Base-by-base conservation (phyloP, 2,888 invertebrate genomes). In the Cosmopolites sordidus region DNA sequence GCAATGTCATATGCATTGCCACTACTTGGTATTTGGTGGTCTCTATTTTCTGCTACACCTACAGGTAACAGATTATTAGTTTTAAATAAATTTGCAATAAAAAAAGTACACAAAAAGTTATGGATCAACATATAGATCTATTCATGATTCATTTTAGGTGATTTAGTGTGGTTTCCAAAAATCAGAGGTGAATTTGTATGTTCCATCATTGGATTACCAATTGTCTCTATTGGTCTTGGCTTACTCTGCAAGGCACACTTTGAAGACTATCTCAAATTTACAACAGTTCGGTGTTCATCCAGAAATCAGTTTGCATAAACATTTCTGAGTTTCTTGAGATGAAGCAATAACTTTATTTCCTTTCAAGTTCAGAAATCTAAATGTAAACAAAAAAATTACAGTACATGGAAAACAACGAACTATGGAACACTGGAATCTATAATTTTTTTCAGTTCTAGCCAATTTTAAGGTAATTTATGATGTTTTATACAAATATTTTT, bases 151-250 rank as follows among this genome's bases (percentile, higher is more conserved):
- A 39, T 29, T 60, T 59, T 59, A 79, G 79, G 76, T 61, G 67
- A 70, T 49, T 67, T 79, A 51, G 62, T 73, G 16, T 81, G 80
- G 80, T 72, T 78, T 48, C 81, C 81, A n/a, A 75, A 77, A 12
- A 73, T 81, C 48, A 78, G 79, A 3, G 81, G 81, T n/a, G 82
- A 82, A 65, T 66, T 82, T 16, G 79, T 82, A 50, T 82, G 81
- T 65, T 78, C 81, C 1, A 69, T 81, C 17, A 69, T 82, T 16
- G 81, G 81, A 51, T 73, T 81, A 50, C 81, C 81, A 4, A 77
- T 82, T 37, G 78, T 82, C 15, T 66, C 78, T 8, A 70, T 78
- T 3, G 82, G 81, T 14, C 64, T 81, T 51, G 73, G 73, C 6
- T 67, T 81, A 37, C 71, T 81, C 16, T 76, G 76, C 56, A 76